These are phyloP conservation scores for Lochmaea capreae DNA, from an alignment of 2,888 invertebrate genomes.

Conservation along the genomic window DNA sequence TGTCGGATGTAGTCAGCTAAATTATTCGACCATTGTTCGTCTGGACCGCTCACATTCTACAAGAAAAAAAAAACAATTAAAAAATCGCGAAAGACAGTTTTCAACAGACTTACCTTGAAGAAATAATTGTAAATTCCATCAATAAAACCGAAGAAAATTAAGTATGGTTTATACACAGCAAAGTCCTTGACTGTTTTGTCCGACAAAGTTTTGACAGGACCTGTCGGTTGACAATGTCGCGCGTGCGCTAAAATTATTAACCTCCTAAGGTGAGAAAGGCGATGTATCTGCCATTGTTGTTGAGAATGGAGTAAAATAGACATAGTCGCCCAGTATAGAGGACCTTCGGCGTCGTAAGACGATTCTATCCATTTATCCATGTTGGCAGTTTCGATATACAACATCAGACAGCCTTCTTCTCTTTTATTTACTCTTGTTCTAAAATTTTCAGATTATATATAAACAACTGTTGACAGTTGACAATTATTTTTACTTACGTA, in stretches of 20 bases:
- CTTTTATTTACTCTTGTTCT: conserved; percentile 80
- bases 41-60: conserved; percentile 77
- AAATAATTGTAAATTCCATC: conserved; percentile 87
- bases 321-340: conserved; percentile 88
- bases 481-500: conserved; percentile 71
- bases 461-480: conserved; percentile 17
- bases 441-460: conserved; percentile 38
- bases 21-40: conserved; percentile 89
- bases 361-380: conserved; percentile 80
- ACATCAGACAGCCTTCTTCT: conserved; percentile 82
- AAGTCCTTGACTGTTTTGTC: conserved; percentile 75
- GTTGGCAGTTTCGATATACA: conserved; percentile 75
- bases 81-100: too few species aligned
- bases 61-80: conserved; percentile 46
- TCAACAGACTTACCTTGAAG: conserved; percentile 77
- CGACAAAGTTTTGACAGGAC: conserved; percentile 69
- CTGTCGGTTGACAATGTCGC: conserved; percentile 75
- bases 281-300: conserved; percentile 80
- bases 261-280: conserved; percentile 80
- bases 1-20: conserved; percentile 94
- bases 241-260: conserved; percentile 83
- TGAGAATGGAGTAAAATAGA: conserved; percentile 83
- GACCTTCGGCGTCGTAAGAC: conserved; percentile 91
- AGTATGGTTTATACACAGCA: conserved; percentile 84
- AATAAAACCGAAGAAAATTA: conserved; percentile 87